Evolutionary conservation across 2,113 vertebrate species (phyloP).

Genomic region (Phyllopteryx taeniolatus): DNA sequence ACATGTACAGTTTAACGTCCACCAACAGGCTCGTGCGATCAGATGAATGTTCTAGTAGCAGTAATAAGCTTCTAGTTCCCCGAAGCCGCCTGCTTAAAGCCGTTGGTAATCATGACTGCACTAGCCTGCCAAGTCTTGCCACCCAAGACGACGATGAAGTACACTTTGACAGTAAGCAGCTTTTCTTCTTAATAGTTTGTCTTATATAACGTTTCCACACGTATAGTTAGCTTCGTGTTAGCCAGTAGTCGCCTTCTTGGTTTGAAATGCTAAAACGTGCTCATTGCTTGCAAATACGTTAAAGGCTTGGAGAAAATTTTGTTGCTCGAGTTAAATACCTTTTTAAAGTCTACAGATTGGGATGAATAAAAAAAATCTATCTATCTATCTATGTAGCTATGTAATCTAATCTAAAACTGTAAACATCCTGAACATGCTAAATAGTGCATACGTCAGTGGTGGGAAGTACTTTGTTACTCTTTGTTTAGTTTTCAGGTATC

Average conservation of each 20-base stretch:
- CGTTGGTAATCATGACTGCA: constrained; percentile 1
- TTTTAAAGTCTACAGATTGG: neutral
- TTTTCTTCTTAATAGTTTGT: neutral
- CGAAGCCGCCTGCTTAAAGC: constrained; percentile 9
- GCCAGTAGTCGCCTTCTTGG: neutral
- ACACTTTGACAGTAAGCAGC: constrained; percentile 74
- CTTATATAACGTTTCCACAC: neutral
- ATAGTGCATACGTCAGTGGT: neutral
- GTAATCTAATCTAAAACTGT: no score
- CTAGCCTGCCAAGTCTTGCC: constrained; percentile 40
- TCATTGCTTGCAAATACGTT: neutral
- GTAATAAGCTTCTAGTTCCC: constrained; percentile 16
- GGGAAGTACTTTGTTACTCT: neutral
- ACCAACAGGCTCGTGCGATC: constrained; percentile 16
- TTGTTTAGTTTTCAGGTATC: neutral
- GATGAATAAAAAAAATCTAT: neutral
- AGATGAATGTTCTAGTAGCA: constrained; percentile 60
- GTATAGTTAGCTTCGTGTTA: neutral
- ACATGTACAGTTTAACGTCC: constrained; percentile 40
- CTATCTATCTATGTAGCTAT: neutral
- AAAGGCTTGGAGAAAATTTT: neutral
- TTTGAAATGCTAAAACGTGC: neutral
- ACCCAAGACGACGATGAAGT: constrained; percentile 67
- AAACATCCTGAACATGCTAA: no score
- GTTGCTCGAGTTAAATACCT: neutral